phyloP scores from a whole-genome alignment of 2,797 vertebrate genomes.

The Scleropages formosus region DNA sequence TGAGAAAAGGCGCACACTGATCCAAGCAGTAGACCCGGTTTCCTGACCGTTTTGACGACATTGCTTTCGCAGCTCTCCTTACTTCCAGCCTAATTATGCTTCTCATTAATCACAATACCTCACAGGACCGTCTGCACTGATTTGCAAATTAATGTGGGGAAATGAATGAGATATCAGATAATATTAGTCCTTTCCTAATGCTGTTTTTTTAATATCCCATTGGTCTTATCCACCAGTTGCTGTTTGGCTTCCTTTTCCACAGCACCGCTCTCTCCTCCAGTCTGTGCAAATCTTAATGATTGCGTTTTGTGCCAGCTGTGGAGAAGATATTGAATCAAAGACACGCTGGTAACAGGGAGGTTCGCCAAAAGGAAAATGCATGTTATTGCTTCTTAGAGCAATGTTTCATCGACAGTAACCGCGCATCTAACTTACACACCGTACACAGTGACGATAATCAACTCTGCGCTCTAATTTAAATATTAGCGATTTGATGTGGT shows the following conservation, averaged over 20 bases:
- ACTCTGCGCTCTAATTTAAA: background rate
- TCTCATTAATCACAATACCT: constrained; percentile 12
- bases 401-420: background rate
- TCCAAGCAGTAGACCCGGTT: background rate
- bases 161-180: constrained; percentile 24
- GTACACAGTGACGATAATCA: background rate
- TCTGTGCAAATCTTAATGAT: background rate
- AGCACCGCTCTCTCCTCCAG: background rate
- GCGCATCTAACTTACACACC: background rate
- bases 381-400: background rate
- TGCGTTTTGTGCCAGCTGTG: background rate
- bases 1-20: background rate
- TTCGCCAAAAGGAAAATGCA: background rate
- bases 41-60: background rate
- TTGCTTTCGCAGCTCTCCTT: background rate
- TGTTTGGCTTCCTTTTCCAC: background rate
- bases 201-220: constrained; percentile 1
- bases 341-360: background rate
- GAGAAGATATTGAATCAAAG: background rate
- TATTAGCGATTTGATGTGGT: constrained; percentile 14
- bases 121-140: background rate
- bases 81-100: constrained; percentile 10
- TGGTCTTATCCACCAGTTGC: background rate
- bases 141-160: constrained; percentile 14
- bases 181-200: background rate